Percentiles rank a stretch among this genome's conserved stretches.
These are phyloP conservation scores for Unio delphinus DNA, from an alignment of 2,888 invertebrate species.

Conservation along the genomic window DNA sequence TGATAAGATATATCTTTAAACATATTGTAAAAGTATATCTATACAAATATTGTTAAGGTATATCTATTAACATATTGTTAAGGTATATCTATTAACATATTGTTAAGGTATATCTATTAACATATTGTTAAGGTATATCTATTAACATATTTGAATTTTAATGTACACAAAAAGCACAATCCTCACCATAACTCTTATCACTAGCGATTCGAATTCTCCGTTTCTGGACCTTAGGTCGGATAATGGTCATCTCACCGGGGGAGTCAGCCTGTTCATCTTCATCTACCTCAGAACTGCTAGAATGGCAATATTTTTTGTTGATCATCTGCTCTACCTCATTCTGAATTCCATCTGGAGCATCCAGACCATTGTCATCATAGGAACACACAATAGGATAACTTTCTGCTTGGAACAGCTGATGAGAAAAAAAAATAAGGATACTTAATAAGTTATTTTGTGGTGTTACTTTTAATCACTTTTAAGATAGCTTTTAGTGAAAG, in stretches of 20 bases:
- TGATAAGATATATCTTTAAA: too few relatives aligned
- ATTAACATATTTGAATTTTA: not conserved
- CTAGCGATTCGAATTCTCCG: slow-evolving; percentile 57
- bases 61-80: too few relatives aligned
- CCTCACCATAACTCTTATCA: slow-evolving; percentile 65
- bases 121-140: not conserved
- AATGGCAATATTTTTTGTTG: slow-evolving; percentile 55
- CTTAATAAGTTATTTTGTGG: not conserved
- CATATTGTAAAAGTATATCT: too few relatives aligned
- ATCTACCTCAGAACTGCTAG: slow-evolving; percentile 69
- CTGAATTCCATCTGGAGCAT: slow-evolving; percentile 62
- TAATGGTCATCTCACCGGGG: slow-evolving; percentile 69
- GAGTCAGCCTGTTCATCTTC: slow-evolving; percentile 68
- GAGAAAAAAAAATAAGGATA: not conserved
- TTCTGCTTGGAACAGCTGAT: slow-evolving; percentile 60
- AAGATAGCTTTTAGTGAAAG: too few relatives aligned
- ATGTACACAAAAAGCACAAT: not conserved
- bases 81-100: too few relatives aligned
- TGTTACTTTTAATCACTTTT: too few relatives aligned
- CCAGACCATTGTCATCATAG: slow-evolving; percentile 61
- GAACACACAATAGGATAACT: slow-evolving; percentile 67
- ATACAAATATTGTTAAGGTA: too few relatives aligned
- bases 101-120: too few relatives aligned
- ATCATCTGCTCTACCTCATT: slow-evolving; percentile 65
- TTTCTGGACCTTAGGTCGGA: slow-evolving; percentile 55